Evolutionary conservation across 2,113 vertebrate species (phyloP), one percentile per base, ranked within the genome.

Genomic region (Bujurquina vittata): DNA sequence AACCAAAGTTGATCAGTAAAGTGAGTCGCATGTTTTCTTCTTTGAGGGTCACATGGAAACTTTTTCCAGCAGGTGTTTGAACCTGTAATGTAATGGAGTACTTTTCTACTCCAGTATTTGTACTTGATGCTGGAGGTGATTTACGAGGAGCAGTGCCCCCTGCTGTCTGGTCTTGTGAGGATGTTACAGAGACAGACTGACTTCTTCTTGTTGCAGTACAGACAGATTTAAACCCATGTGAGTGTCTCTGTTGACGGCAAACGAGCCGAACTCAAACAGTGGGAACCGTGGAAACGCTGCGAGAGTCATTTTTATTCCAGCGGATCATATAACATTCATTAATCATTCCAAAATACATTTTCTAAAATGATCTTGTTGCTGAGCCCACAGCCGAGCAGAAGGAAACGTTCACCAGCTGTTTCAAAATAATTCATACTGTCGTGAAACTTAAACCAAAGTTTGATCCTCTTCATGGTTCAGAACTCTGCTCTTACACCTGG

Each of bases 1-100:
- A 87, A 84, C 77, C 84, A 89, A 89, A 91, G 84, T 77, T 89
- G 23, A 86, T 72, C 10, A 79, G 33, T 52, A 79, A 87, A 77
- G 4, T 22, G 22, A 26, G 17, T 81, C 7, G 10, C 23, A 55
- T 69, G 20, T 31, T 69, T 69, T 49, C 40, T 69, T 69, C 14
- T 26, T 43, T 67, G 22, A 67, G 63, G 63, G 17, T 9, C 22
- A 40, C 37, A 40, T 11, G 37, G 37, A 43, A 11, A 11, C 10
- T 43, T 10, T 43, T 40, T 10, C 10, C 37, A 40, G 37, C 8
- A 40, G 8, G 3, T 40, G 10, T 40, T 40, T 43, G 10, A 4
- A 43, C 10, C 40, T 43, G 10, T 43, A 11, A 10, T 40, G 10
- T 15, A 46, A 14, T 46, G 43, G 4, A 46, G 43, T 46, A 46